A percentile compares a stretch with the other conserved stretches of the same genome.
Evolutionary conservation across 2,888 invertebrate species (phyloP).

Genomic region (Brachynemurus nebulosus): DNA sequence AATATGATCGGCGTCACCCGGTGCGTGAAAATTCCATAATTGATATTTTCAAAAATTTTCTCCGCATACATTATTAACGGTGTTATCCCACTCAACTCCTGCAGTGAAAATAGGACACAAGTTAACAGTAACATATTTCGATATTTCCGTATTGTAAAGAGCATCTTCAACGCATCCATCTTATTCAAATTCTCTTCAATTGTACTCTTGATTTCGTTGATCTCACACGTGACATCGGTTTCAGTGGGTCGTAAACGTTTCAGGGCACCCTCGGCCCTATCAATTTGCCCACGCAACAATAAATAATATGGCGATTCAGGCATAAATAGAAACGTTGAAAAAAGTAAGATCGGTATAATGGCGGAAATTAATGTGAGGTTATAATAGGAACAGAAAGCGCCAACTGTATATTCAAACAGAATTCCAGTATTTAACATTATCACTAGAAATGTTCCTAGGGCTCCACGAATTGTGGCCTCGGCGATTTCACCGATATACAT

Average conservation of each 20-base stretch:
- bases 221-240: not conserved
- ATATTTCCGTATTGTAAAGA: not conserved
- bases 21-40: not conserved
- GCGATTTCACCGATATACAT: slow-evolving; percentile 10
- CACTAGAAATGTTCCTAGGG: slow-evolving; percentile 8
- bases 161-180: not conserved
- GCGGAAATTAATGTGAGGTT: slow-evolving; percentile 3
- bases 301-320: slow-evolving; percentile 9
- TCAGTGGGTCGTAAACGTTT: slow-evolving; percentile 1
- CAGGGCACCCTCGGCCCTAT: not conserved
- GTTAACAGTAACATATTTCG: slow-evolving; percentile 2
- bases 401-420: slow-evolving; percentile 8
- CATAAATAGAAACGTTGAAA: slow-evolving; percentile 6
- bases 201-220: slow-evolving; percentile 2
- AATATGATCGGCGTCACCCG: not conserved
- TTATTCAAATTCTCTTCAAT: not conserved
- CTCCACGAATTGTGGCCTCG: slow-evolving; percentile 6
- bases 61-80: slow-evolving; percentile 9
- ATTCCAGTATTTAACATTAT: slow-evolving; percentile 7
- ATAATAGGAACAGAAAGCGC: slow-evolving; percentile 4
- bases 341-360: slow-evolving; percentile 2
- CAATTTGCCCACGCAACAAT: not conserved
- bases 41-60: slow-evolving; percentile 4
- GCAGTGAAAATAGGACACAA: slow-evolving; percentile 4
- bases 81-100: slow-evolving; percentile 9